phyloP scores from a whole-genome alignment of 1,140 invertebrate species.

The Drosophila novamexicana region DNA sequence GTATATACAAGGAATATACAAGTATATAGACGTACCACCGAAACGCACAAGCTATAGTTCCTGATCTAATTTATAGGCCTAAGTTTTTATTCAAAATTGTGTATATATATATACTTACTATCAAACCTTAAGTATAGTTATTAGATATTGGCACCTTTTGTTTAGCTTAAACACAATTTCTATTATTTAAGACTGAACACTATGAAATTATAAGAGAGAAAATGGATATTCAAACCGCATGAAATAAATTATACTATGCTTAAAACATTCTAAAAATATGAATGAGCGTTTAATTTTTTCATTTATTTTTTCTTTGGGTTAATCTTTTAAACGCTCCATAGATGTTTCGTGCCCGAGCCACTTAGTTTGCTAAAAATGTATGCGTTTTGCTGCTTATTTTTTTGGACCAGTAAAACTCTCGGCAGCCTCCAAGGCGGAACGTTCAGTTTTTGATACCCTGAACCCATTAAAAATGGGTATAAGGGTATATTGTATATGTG shows the following conservation, averaged over 20 bases:
- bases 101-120: slow-evolving; percentile 17
- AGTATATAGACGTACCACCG: slow-evolving; percentile 30
- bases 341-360: slow-evolving; percentile 12
- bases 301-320: slow-evolving; percentile 8
- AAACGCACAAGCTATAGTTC: slow-evolving; percentile 64
- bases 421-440: slow-evolving; percentile 21
- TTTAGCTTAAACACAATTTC: slow-evolving; percentile 37
- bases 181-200: slow-evolving; percentile 74
- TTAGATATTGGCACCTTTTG: slow-evolving; percentile 14
- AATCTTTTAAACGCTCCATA: slow-evolving; percentile 23
- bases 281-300: slow-evolving; percentile 22
- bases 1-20: background rate
- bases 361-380: slow-evolving; percentile 40
- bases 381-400: slow-evolving; percentile 26
- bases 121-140: slow-evolving; percentile 1
- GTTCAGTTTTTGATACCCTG: background rate
- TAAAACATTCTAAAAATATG: slow-evolving; percentile 55
- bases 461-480: too few species aligned
- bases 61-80: slow-evolving; percentile 55
- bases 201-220: slow-evolving; percentile 11
- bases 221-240: slow-evolving; percentile 24
- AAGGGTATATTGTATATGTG: too few species aligned
- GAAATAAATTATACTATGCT: slow-evolving; percentile 66
- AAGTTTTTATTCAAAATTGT: slow-evolving; percentile 54
- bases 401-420: slow-evolving; percentile 24